Evolutionary conservation across 2,113 vertebrate genomes (phyloP), one percentile per base, ranked within the genome.

Genomic region (Hemibagrus wyckioides): DNA sequence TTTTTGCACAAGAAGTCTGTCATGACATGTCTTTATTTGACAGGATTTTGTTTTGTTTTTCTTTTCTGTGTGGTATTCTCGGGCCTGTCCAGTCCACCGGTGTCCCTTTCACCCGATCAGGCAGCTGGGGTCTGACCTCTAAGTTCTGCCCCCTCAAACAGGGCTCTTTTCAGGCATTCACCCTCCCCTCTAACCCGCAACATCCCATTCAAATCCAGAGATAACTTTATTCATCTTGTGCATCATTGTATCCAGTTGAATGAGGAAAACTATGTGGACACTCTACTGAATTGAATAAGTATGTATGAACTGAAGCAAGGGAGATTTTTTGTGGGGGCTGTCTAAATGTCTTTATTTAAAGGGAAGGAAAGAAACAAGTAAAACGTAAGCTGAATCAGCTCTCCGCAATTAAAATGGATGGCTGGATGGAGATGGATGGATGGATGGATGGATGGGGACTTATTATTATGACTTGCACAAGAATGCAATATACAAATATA

Each of bases 211-310:
- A 99, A 93, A 91, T 86, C 91, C 90, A 95, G 96, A 98, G 98
- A 99, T 99, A 99, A 99, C 97, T 98, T 99, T 97, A 98, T 99
- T 99, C 98, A 98, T 97, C 94, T 96, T 95, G 96, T 95, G 96
- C 95, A 97, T 99, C 97, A 97, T 99, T 99, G 98, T 99, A 97
- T 97, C 97, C 96, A 96, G 95, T 96, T 99, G 97, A 99, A 99
- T 99, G 96, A 96, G 94, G 94, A 95, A 94, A 96, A 96, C 96
- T 94, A 96, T 93, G 93, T 92, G 90, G 92, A 95, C 96, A 96
- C 95, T 97, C 94, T 93, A 96, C 95, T 95, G 95, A 96, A 96
- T 94, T 94, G 96, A 96, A 94, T 95, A 94, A 95, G 93, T 92
- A 90, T 93, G 93, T 91, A 88, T 91, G 89, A 89, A 92, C 89